Evolutionary conservation across 2,797 vertebrate genomes (phyloP), one percentile per base, ranked within the genome.

Genomic region (Anas georgica): DNA sequence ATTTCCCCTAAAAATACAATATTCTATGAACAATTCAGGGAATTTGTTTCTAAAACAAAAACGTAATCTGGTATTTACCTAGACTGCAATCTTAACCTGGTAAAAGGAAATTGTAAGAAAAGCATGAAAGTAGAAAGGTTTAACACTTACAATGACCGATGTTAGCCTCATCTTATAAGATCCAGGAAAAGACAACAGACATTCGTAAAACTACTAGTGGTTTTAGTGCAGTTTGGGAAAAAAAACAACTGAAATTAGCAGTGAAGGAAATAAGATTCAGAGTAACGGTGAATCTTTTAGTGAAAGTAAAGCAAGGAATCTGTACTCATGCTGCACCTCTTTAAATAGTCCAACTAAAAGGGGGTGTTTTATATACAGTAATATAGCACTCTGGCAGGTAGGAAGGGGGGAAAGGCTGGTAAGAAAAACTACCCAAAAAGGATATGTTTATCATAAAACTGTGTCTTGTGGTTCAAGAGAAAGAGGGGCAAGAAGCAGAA

Each of bases 1-100:
- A 95, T 96, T 91, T 98, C 83, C 95, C 95, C 95, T 97, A 98
- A 98, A 98, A 97, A 97, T 97, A 98, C 96, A 97, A 87, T 95
- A 92, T 94, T 97, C 96, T 98, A 90, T 96, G 95, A 90, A 96
- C 79, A 91, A 91, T 93, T 82, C 54, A 73, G 95, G 93, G 94
- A 95, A 75, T 82, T 12, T 95, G 67, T 85, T 96, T 84, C 94
- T 72, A 82, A 62, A 80, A 93, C 60, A 33, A 86, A 96, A 95
- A 94, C 7, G 10, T 46, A 37, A 58, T 9, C 48, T 35, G 79
- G 2, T 78, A 37, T 76, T 43, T 52, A 73, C 31, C 75, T 88
- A 75, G 83, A 91, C 96, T 81, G 95, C 75, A 81, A 67, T 56
- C 77, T 88, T 75, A 70, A 94, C 41, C 77, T 66, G 80, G 86